Percentiles rank a stretch among this genome's conserved stretches.
Evolutionary conservation across 1,140 invertebrate species (phyloP).

Genomic region (Delia radicum): DNA sequence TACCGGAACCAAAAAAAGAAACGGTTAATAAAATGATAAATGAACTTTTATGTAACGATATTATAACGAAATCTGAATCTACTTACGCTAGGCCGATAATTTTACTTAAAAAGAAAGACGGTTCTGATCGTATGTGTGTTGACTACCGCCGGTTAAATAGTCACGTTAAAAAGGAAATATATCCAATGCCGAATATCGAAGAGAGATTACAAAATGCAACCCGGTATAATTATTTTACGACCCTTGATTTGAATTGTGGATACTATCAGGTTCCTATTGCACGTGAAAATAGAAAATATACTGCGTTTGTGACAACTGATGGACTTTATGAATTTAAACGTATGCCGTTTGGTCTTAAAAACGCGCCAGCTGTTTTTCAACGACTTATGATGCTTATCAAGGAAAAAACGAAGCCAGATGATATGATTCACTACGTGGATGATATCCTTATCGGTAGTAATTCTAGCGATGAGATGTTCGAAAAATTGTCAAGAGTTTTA

Average conservation of each 20-base stretch:
- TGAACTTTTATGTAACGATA: conserved; percentile 28
- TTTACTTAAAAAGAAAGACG: conserved; percentile 58
- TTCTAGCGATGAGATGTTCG: background rate
- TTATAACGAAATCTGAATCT: conserved; percentile 43
- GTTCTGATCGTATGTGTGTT: conserved; percentile 35
- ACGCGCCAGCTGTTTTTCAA: conserved; percentile 41
- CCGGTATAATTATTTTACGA: conserved; percentile 32
- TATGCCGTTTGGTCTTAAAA: conserved; percentile 51
- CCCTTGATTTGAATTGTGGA: conserved; percentile 42
- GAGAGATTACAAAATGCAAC: conserved; percentile 35
- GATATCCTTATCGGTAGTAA: conserved; percentile 23
- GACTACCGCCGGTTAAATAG: conserved; percentile 38
- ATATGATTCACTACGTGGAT: conserved; percentile 28
- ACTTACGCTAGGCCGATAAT: conserved; percentile 58
- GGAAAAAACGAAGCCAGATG: background rate
- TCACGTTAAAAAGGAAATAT: conserved; percentile 35
- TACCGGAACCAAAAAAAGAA: conserved; percentile 21
- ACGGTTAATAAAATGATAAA: conserved; percentile 25
- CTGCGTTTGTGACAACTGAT: conserved; percentile 54
- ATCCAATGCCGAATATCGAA: conserved; percentile 39
- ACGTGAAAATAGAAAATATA: conserved; percentile 33
- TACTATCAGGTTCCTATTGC: conserved; percentile 41
- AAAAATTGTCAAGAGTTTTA: background rate
- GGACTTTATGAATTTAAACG: conserved; percentile 59
- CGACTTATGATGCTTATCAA: conserved; percentile 35